Conservation (phyloP, 2,888 invertebrate species). For the Eupeodes luniger region DNA sequence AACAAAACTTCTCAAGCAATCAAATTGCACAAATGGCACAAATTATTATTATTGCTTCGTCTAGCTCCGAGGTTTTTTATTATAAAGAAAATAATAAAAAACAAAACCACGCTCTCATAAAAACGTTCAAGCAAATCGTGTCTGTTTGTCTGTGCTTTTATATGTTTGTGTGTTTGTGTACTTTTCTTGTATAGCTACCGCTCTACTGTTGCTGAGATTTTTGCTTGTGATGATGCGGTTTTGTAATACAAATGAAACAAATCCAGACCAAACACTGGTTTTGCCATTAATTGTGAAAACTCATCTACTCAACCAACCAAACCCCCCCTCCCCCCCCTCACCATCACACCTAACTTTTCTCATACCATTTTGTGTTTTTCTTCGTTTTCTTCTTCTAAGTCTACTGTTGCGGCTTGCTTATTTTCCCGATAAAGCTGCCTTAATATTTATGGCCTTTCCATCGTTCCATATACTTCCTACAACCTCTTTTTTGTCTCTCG, state of each 20-base stretch:
- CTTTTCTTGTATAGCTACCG: too few species aligned
- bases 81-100: constrained; percentile 12
- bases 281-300: constrained; percentile 34
- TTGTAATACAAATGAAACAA: constrained; percentile 44
- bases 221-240: constrained; percentile 9
- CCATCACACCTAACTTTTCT: background rate
- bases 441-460: constrained; percentile 41
- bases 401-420: background rate
- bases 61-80: constrained; percentile 42
- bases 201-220: constrained; percentile 20
- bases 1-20: constrained; percentile 57
- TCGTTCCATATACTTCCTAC: background rate
- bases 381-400: background rate
- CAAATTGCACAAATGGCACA: constrained; percentile 68
- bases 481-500: too few species aligned
- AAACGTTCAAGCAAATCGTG: constrained; percentile 48
- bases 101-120: constrained; percentile 52
- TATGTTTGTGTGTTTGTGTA: background rate
- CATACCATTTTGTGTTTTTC: background rate
- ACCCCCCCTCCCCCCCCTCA: background rate
- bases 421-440: constrained; percentile 49
- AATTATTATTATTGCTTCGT: constrained; percentile 60
- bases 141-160: background rate
- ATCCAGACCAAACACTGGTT: constrained; percentile 41
- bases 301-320: background rate